Percentiles rank a stretch among this genome's conserved stretches.
Conservation (phyloP, 1,140 invertebrate genomes). For the Tetramorium alpestre region DNA sequence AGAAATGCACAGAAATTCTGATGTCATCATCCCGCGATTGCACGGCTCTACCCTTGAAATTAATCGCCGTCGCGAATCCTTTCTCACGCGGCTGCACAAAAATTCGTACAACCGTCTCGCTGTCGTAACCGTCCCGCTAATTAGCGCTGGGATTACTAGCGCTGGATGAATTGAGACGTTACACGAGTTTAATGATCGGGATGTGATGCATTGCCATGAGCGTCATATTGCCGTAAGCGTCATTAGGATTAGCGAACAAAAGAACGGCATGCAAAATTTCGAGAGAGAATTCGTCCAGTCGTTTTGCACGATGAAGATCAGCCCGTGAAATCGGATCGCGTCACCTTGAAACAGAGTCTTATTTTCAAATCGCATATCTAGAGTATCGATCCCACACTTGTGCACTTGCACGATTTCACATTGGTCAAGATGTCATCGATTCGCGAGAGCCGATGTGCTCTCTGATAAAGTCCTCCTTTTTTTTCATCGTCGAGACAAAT, state of each 20-base stretch:
- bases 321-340: not conserved
- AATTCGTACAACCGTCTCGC: slow-evolving; percentile 7
- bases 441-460: slow-evolving; percentile 35
- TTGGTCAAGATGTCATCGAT: slow-evolving; percentile 57
- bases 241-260: slow-evolving; percentile 5
- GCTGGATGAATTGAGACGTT: slow-evolving; percentile 27
- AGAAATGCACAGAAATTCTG: slow-evolving; percentile 35
- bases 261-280: not conserved
- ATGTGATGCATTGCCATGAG: not conserved
- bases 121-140: slow-evolving; percentile 32
- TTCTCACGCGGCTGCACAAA: slow-evolving; percentile 34
- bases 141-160: slow-evolving; percentile 25
- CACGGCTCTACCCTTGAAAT: slow-evolving; percentile 50
- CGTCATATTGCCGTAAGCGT: not conserved
- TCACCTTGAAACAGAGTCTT: slow-evolving; percentile 15
- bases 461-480: not conserved
- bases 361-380: slow-evolving; percentile 17
- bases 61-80: slow-evolving; percentile 29
- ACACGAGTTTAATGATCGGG: slow-evolving; percentile 6
- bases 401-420: slow-evolving; percentile 52
- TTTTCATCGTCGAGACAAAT: not conserved
- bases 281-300: no score
- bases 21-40: slow-evolving; percentile 42
- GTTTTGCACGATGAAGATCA: not conserved
- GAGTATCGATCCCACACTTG: slow-evolving; percentile 32